phyloP scores from a whole-genome alignment of 2,797 vertebrate species.

The Neosalanx taihuensis region DNA sequence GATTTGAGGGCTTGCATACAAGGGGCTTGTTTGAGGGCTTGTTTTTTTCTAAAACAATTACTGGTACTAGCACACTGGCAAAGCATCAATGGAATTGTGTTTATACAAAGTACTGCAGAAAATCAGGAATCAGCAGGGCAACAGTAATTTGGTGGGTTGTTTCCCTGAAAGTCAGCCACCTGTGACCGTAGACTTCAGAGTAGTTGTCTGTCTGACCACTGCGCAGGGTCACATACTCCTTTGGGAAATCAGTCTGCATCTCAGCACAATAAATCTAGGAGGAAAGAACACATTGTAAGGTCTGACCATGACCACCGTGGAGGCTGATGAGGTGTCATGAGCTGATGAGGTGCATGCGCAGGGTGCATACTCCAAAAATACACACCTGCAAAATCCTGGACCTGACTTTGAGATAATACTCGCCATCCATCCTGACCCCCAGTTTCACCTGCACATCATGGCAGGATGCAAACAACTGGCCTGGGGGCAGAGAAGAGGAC shows the following conservation, averaged over 20 bases:
- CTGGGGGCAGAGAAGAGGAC: conserved; percentile 58
- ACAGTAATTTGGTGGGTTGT: no score
- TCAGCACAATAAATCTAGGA: conserved; percentile 88
- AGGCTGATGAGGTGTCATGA: conserved; percentile 21
- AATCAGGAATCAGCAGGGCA: no score
- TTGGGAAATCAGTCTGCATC: conserved; percentile 86
- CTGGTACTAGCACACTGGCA: no score
- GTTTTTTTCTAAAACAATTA: no score
- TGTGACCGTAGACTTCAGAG: conserved; percentile 91
- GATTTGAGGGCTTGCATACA: no score
- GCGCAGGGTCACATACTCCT: conserved; percentile 88
- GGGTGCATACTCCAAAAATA: conserved; percentile 20
- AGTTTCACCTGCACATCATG: conserved; percentile 83
- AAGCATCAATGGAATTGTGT: background rate
- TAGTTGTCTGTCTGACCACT: conserved; percentile 93
- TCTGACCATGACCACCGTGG: background rate
- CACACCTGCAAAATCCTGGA: conserved; percentile 88
- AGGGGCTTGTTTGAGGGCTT: no score
- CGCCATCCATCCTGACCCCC: conserved; percentile 82
- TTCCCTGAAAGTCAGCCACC: conserved; percentile 63
- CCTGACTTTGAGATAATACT: conserved; percentile 84
- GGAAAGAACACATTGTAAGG: conserved; percentile 25
- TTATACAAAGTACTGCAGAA: no score
- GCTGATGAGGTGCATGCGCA: no score
- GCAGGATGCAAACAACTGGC: conserved; percentile 82